These are phyloP conservation scores for Vireo altiloquus DNA, from an alignment of 2,113 vertebrate genomes.

Conservation along the genomic window DNA sequence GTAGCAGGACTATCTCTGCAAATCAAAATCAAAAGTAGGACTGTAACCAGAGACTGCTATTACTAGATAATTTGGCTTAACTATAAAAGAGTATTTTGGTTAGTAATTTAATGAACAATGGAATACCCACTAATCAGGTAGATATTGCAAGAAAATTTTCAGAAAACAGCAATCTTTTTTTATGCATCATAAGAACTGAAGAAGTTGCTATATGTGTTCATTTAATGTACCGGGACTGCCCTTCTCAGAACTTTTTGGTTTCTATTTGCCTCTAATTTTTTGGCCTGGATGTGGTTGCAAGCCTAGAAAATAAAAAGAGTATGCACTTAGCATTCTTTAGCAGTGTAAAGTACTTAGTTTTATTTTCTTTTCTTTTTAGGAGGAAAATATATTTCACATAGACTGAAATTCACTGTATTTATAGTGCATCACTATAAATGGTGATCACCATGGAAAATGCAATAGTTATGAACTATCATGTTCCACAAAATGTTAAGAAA, in stretches of 20 bases:
- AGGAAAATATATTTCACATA: neutral
- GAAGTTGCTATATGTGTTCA: neutral
- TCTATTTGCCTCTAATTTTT: neutral
- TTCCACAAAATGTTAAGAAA: neutral
- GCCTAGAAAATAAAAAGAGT: neutral
- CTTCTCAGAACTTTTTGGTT: neutral
- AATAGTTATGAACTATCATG: neutral
- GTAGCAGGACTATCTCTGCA: neutral
- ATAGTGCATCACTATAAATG: neutral
- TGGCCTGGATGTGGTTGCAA: neutral
- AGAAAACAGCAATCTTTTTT: neutral
- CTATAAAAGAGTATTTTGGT: neutral
- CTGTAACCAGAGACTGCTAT: neutral
- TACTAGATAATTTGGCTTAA: neutral
- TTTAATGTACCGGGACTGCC: neutral
- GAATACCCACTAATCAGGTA: neutral
- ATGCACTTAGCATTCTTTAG: rapidly evolving
- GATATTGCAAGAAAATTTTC: neutral
- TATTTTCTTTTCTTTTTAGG: neutral
- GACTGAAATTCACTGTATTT: neutral
- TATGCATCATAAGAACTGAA: neutral
- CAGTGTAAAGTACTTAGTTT: neutral
- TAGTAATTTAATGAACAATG: neutral
- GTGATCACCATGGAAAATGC: neutral
- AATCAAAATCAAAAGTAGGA: neutral